phyloP scores from a whole-genome alignment of 2,888 invertebrate genomes.

The Stegophylla sp. region DNA sequence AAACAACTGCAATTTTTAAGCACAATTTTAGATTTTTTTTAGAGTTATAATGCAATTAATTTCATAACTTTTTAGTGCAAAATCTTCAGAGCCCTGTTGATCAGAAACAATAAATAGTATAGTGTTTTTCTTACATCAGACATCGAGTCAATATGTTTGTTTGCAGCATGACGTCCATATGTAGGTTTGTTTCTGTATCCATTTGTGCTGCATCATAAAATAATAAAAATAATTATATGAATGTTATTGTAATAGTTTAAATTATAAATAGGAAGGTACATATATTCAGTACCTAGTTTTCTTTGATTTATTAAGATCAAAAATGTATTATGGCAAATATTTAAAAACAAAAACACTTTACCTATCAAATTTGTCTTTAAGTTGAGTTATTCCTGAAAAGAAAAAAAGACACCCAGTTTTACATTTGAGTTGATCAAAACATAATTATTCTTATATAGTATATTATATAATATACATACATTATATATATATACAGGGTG shows the following conservation, averaged over 20 bases:
- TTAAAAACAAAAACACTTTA: constrained; percentile 2
- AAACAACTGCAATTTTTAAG: too few relatives aligned
- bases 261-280: background rate
- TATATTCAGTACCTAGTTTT: background rate
- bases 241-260: background rate
- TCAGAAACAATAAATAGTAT: background rate
- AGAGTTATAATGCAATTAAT: too few relatives aligned
- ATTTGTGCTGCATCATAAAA: constrained; percentile 30
- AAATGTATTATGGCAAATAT: too few relatives aligned
- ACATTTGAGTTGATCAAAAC: too few relatives aligned
- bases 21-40: too few relatives aligned
- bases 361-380: constrained; percentile 49
- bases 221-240: background rate
- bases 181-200: constrained; percentile 45
- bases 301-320: background rate
- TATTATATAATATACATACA: too few relatives aligned
- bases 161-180: constrained; percentile 51
- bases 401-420: constrained; percentile 11
- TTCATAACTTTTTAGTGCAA: too few relatives aligned
- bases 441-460: too few relatives aligned
- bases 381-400: constrained; percentile 47
- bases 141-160: constrained; percentile 46
- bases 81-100: too few relatives aligned
- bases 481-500: too few relatives aligned
- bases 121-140: constrained; percentile 37